Evolutionary conservation across 2,888 invertebrate species (phyloP).

Genomic region (Creontiades dilutus): DNA sequence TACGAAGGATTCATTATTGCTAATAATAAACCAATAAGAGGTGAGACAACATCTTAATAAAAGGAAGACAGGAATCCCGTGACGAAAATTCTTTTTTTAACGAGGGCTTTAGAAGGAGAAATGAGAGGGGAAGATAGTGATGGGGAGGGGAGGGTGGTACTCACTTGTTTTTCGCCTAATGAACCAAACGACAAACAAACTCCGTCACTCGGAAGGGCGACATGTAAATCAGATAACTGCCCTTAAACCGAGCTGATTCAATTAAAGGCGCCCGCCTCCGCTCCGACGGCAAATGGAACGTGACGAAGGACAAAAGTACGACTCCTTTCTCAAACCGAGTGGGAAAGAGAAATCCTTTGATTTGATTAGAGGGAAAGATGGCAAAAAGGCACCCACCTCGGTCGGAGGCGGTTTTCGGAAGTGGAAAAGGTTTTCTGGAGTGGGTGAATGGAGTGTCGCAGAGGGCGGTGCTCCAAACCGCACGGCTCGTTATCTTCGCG

Average conservation of each 20-base stretch:
- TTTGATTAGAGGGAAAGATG: conserved; percentile 42
- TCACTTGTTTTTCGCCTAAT: conserved; percentile 10
- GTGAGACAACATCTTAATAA: not conserved
- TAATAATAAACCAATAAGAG: not conserved
- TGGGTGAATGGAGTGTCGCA: not conserved
- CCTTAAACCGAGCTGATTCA: conserved; percentile 49
- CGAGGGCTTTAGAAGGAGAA: not conserved
- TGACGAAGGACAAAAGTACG: conserved; percentile 53
- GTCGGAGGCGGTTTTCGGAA: not conserved
- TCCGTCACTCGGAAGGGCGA: conserved; percentile 39
- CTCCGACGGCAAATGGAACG: conserved; percentile 59
- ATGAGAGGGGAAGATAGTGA: too few species aligned
- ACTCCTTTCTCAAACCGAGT: not conserved
- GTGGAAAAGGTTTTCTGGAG: not conserved
- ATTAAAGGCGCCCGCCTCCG: conserved; percentile 39
- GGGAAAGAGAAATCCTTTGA: not conserved
- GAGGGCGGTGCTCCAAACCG: conserved; percentile 10
- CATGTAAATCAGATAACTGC: conserved; percentile 50
- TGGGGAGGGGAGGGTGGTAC: too few species aligned
- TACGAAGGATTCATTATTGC: too few species aligned
- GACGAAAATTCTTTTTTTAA: not conserved
- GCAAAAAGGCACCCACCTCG: not conserved
- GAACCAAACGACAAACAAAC: conserved; percentile 32
- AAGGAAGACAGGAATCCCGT: not conserved
- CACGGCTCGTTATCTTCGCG: conserved; percentile 26